Conservation (phyloP, 2,888 invertebrate species). For the Druceiella hillmani region DNA sequence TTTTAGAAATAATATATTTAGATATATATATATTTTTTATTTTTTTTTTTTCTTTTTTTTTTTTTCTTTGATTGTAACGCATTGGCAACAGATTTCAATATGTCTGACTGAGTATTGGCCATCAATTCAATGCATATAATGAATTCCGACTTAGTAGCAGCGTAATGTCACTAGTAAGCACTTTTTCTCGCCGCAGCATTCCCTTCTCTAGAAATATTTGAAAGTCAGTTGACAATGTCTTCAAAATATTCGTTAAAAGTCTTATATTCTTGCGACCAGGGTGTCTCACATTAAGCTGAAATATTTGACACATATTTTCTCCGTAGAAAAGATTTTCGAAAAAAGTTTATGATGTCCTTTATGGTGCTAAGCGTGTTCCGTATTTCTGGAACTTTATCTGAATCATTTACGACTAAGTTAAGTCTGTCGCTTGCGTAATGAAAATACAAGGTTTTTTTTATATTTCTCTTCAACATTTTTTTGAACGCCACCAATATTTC, state of each 20-base stretch:
- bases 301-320: no score
- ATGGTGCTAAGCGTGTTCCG: conserved; percentile 22
- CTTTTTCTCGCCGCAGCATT: conserved; percentile 5
- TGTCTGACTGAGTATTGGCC: conserved; percentile 10
- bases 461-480: no score
- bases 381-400: conserved; percentile 22
- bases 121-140: conserved; percentile 9
- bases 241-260: conserved; percentile 18
- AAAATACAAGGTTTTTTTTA: conserved; percentile 16
- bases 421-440: conserved; percentile 23
- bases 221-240: conserved; percentile 12
- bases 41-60: no score
- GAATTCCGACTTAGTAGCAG: conserved; percentile 8
- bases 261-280: conserved; percentile 21
- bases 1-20: no score
- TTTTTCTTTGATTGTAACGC: conserved; percentile 9
- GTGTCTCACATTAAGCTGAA: conserved; percentile 16
- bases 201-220: conserved; percentile 3
- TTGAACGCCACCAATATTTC: conserved; percentile 21
- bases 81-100: conserved; percentile 12
- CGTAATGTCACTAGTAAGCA: conserved; percentile 9
- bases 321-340: conserved; percentile 19
- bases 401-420: conserved; percentile 24
- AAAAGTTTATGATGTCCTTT: conserved; percentile 24
- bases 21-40: no score